Evolutionary conservation across 2,888 invertebrate species (phyloP).

Genomic region (Carcina quercana): DNA sequence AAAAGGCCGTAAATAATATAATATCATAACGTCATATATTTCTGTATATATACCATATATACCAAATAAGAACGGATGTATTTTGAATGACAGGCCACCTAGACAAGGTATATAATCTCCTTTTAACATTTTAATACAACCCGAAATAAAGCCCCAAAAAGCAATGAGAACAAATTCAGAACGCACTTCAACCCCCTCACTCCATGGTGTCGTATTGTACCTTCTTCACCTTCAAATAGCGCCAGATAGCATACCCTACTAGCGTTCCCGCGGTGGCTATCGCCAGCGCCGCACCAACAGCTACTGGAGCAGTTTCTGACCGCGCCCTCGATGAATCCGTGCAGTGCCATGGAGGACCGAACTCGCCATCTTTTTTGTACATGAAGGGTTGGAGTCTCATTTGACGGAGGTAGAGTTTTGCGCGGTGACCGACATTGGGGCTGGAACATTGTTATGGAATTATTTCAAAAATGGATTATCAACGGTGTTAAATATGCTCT

Average conservation of each 20-base stretch:
- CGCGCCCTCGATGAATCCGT: constrained; percentile 62
- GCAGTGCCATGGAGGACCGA: constrained; percentile 82
- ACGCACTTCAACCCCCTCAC: constrained; percentile 45
- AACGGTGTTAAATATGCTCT: no score
- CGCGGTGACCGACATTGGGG: constrained; percentile 63
- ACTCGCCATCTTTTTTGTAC: constrained; percentile 83
- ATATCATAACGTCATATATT: no score
- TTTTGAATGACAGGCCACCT: no score
- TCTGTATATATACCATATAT: no score
- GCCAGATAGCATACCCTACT: constrained; percentile 88
- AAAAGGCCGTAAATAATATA: no score
- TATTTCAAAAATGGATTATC: no score
- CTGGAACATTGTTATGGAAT: no score
- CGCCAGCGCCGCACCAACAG: constrained; percentile 84
- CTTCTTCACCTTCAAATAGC: constrained; percentile 91
- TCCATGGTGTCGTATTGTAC: constrained; percentile 95
- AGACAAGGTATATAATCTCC: no score
- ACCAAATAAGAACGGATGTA: no score
- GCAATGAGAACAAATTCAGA: constrained; percentile 18
- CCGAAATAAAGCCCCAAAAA: not conserved
- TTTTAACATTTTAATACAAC: no score
- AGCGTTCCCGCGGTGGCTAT: constrained; percentile 88
- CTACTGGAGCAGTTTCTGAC: constrained; percentile 89
- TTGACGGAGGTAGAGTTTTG: constrained; percentile 78
- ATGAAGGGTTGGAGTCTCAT: constrained; percentile 91